Conservation (phyloP, 2,888 invertebrate genomes). For the Xylota sylvarum region DNA sequence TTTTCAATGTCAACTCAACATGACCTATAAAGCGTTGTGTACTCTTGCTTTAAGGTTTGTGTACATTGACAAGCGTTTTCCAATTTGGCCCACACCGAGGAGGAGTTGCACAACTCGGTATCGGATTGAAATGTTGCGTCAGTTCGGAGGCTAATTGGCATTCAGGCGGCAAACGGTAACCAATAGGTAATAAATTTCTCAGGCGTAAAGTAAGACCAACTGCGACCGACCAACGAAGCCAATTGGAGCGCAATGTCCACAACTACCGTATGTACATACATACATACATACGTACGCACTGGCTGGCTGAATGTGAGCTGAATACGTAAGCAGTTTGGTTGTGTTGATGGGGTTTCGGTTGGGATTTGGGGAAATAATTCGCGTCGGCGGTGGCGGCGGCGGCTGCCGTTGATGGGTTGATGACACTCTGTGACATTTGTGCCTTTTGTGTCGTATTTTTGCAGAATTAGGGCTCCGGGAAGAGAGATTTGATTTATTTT, state of each 20-base stretch:
- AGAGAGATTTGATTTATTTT: constrained; percentile 37
- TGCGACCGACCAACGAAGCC: constrained; percentile 21
- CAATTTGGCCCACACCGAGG: constrained; percentile 7
- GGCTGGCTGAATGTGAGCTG: constrained; percentile 41
- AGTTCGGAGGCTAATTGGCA: constrained; percentile 43
- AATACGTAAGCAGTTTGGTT: constrained; percentile 43
- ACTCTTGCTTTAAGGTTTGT: constrained; percentile 29
- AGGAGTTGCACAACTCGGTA: constrained; percentile 32
- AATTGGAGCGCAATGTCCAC: constrained; percentile 60
- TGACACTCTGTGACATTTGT: constrained; percentile 42
- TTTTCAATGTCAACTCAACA: constrained; percentile 62
- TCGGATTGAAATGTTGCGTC: constrained; percentile 52
- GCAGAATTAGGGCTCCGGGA: neutral
- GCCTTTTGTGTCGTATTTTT: constrained; percentile 17
- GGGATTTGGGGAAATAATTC: constrained; percentile 47
- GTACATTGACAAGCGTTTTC: constrained; percentile 40
- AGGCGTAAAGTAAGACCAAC: constrained; percentile 48
- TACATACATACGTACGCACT: constrained; percentile 18
- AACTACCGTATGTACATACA: neutral
- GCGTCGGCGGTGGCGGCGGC: constrained; percentile 31
- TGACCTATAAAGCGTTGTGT: constrained; percentile 38
- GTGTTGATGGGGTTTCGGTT: constrained; percentile 26
- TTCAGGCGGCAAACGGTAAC: constrained; percentile 46
- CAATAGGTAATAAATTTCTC: constrained; percentile 57
- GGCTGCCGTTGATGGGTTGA: constrained; percentile 45